Conservation (phyloP, 2,797 vertebrate genomes). For the Pyrocephalus nanus region DNA sequence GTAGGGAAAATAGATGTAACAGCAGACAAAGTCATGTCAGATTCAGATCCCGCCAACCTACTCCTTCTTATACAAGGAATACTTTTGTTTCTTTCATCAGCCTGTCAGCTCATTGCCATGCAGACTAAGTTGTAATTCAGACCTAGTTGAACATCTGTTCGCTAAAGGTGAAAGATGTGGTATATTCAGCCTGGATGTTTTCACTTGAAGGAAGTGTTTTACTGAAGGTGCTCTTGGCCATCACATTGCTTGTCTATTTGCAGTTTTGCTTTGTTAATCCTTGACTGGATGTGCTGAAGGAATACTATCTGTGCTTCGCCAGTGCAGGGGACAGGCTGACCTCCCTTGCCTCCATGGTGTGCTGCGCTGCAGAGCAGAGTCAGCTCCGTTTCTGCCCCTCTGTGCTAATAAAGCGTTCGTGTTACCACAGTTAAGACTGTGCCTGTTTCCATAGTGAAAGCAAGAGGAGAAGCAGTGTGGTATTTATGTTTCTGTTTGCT, state of each 20-base stretch:
- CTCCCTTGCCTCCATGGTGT: neutral
- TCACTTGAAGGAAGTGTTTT: neutral
- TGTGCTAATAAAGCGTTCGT: neutral
- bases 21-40: neutral
- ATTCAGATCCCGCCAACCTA: neutral
- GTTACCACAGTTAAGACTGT: neutral
- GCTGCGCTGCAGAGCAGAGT: neutral
- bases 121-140: neutral
- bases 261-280: neutral
- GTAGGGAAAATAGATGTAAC: neutral
- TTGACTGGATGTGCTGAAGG: neutral
- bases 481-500: slow-evolving; percentile 44
- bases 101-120: neutral
- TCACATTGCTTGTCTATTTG: neutral
- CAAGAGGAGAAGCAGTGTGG: neutral
- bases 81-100: neutral
- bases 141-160: neutral
- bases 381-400: neutral
- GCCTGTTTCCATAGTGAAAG: neutral
- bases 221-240: neutral
- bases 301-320: neutral
- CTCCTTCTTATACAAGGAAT: neutral
- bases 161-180: neutral
- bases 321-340: neutral
- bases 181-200: neutral